Conservation (phyloP, 1,140 invertebrate species). For the Pseudobourletiella spinata region DNA sequence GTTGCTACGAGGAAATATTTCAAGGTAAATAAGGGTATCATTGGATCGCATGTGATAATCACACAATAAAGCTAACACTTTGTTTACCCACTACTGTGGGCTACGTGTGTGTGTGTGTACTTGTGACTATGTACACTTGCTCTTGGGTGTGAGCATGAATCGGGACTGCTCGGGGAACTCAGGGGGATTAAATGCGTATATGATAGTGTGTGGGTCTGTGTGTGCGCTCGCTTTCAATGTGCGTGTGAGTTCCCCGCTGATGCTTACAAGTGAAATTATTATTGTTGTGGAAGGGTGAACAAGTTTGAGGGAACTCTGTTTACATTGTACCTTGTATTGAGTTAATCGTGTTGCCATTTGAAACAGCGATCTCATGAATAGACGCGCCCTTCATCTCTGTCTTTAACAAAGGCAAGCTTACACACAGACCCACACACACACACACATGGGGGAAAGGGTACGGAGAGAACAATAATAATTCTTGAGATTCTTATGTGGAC, state of each 20-base stretch:
- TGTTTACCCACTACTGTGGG: too few species aligned
- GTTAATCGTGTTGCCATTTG: constrained; percentile 24
- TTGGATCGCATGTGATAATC: background rate
- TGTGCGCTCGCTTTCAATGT: background rate
- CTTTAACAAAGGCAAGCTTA: constrained; percentile 8
- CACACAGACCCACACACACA: too few species aligned
- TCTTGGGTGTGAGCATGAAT: background rate
- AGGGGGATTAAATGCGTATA: background rate
- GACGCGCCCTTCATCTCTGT: constrained; percentile 21
- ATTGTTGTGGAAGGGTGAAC: background rate
- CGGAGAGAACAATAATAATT: background rate
- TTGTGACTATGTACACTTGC: too few species aligned
- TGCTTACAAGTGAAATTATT: background rate
- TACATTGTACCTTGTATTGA: constrained; percentile 11
- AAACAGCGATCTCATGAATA: constrained; percentile 17
- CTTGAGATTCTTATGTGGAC: background rate
- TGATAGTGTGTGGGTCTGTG: background rate
- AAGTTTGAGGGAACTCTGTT: constrained; percentile 5
- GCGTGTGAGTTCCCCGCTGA: background rate
- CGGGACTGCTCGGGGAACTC: background rate
- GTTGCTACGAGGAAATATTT: too few species aligned
- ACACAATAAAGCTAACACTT: too few species aligned
- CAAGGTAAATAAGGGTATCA: background rate
- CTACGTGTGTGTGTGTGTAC: too few species aligned
- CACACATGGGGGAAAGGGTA: too few species aligned